Percentiles rank a stretch among this genome's conserved stretches.
Conservation (phyloP, 2,888 invertebrate genomes). For the Drosophila barbarae region DNA sequence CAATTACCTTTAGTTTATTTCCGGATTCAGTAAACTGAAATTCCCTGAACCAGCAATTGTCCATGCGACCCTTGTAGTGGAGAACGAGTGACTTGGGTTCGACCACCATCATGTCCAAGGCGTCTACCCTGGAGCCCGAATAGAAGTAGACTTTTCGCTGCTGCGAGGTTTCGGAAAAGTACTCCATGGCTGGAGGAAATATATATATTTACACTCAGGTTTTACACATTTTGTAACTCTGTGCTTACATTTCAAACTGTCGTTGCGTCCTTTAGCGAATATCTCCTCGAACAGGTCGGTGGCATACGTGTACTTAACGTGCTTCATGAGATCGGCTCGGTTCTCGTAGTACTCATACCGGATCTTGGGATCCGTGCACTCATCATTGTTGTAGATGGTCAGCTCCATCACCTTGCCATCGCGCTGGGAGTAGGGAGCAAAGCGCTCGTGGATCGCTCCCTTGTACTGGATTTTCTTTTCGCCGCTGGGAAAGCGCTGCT, state of each 20-base stretch:
- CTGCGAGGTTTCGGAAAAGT: conserved; percentile 52
- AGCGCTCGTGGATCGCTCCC: conserved; percentile 87
- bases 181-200: conserved; percentile 63
- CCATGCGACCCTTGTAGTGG: conserved; percentile 82
- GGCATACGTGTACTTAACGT: conserved; percentile 81
- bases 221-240: background rate
- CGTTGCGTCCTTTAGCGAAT: conserved; percentile 85
- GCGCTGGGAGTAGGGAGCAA: conserved; percentile 86
- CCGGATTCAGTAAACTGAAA: conserved; percentile 59
- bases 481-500: conserved; percentile 87
- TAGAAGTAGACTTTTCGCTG: conserved; percentile 78
- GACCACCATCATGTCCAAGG: conserved; percentile 83
- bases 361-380: conserved; percentile 72
- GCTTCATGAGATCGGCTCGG: conserved; percentile 84
- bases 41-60: conserved; percentile 77
- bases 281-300: conserved; percentile 82
- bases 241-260: conserved; percentile 83
- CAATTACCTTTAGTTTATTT: conserved; percentile 56
- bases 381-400: conserved; percentile 68
- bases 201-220: background rate
- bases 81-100: conserved; percentile 81
- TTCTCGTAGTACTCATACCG: conserved; percentile 84
- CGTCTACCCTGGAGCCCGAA: conserved; percentile 84
- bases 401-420: conserved; percentile 82
- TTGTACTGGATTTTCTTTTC: conserved; percentile 86